Evolutionary conservation across 2,113 vertebrate genomes (phyloP).

Genomic region (Python bivittatus): DNA sequence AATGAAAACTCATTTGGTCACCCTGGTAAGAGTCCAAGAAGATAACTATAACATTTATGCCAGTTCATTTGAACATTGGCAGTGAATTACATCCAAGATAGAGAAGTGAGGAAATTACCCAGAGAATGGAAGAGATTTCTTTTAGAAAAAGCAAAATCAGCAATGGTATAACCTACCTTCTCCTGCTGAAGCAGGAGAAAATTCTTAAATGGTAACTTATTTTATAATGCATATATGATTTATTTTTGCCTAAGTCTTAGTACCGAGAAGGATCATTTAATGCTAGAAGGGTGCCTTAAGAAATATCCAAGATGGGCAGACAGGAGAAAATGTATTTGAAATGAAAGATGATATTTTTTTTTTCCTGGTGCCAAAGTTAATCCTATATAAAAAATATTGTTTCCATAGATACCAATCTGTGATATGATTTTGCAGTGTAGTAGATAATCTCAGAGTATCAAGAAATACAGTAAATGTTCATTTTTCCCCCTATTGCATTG

Average conservation of each 20-base stretch:
- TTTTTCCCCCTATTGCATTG: not conserved
- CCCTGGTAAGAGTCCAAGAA: not conserved
- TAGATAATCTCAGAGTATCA: conserved; percentile 15
- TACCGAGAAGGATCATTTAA: not conserved
- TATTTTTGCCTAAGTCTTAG: not conserved
- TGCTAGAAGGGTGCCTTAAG: not conserved
- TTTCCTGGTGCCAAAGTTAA: conserved; percentile 20
- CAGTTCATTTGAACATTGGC: not conserved
- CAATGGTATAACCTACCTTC: not conserved
- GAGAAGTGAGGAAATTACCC: not conserved
- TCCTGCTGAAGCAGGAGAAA: not conserved
- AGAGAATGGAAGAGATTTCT: not conserved
- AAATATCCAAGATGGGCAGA: not conserved
- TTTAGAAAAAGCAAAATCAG: not conserved
- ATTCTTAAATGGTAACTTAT: not conserved
- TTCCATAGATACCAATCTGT: conserved; percentile 61
- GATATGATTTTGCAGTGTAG: conserved; percentile 8
- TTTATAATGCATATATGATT: not conserved
- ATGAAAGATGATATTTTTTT: not conserved
- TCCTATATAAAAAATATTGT: conserved; percentile 39
- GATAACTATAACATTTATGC: not conserved
- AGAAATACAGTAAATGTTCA: conserved; percentile 14
- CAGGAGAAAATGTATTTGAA: conserved; percentile 22
- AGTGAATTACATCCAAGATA: not conserved
- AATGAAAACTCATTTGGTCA: not conserved